These are phyloP conservation scores for Agrotis segetum DNA, from an alignment of 2,888 invertebrate species.

Conservation along the genomic window DNA sequence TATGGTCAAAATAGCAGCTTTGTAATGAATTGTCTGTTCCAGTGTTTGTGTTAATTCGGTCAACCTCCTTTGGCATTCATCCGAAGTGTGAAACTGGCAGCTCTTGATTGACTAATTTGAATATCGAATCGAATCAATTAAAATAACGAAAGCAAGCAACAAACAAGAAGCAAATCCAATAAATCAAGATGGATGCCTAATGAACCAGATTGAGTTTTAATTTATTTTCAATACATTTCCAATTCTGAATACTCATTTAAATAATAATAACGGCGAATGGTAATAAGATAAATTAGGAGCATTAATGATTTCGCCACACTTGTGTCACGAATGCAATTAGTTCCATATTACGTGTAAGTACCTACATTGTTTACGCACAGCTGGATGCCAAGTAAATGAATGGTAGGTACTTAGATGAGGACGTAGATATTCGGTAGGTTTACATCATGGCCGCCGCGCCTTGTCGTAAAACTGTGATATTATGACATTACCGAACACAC, in stretches of 20 bases:
- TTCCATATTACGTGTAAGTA: constrained; percentile 28
- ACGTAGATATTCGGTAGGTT: constrained; percentile 50
- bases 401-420: constrained; percentile 48
- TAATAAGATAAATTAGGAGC: constrained; percentile 25
- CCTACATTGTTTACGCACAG: constrained; percentile 59
- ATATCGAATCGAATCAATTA: constrained; percentile 46
- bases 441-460: constrained; percentile 55
- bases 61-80: constrained; percentile 12
- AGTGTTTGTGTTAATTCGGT: constrained; percentile 30
- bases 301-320: constrained; percentile 49
- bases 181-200: constrained; percentile 31
- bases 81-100: constrained; percentile 29
- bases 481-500: constrained; percentile 61
- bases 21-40: constrained; percentile 20
- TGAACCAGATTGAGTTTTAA: constrained; percentile 24
- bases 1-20: constrained; percentile 1
- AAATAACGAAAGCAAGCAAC: constrained; percentile 46
- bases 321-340: constrained; percentile 55
- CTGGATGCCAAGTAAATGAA: constrained; percentile 61
- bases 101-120: constrained; percentile 42
- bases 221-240: constrained; percentile 42
- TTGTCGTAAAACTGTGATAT: constrained; percentile 61
- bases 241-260: constrained; percentile 35
- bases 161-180: constrained; percentile 29
- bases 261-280: constrained; percentile 31